Conservation (phyloP, 2,888 invertebrate species). For the Zonitis immaculata region DNA sequence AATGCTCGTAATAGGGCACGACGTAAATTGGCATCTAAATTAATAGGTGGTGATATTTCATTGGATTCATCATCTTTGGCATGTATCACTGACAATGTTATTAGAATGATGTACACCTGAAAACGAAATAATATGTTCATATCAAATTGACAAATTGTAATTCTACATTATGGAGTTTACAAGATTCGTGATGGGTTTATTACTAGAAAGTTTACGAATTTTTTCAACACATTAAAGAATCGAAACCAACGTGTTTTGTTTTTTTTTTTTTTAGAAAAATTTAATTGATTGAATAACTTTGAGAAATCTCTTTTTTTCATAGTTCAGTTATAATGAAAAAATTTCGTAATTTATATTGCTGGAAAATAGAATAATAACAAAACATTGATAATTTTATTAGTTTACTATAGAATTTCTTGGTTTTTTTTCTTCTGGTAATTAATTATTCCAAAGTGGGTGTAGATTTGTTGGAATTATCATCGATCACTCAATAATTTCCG, state of each 20-base stretch:
- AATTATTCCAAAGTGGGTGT: background rate
- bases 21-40: conserved; percentile 68
- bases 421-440: background rate
- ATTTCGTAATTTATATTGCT: background rate
- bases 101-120: conserved; percentile 17
- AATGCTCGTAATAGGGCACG: conserved; percentile 72
- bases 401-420: background rate
- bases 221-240: no score
- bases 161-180: background rate
- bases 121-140: no score
- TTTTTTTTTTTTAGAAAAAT: no score
- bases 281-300: background rate
- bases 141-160: no score
- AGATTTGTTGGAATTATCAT: background rate
- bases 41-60: conserved; percentile 51
- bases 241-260: no score
- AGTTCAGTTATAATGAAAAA: background rate
- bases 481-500: background rate
- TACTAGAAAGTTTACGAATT: no score
- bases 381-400: background rate
- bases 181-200: conserved; percentile 4
- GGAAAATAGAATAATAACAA: background rate
- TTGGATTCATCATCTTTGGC: conserved; percentile 46
- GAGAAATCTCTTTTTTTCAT: background rate
- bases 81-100: conserved; percentile 8